phyloP scores from a whole-genome alignment of 1,140 invertebrate species.

The Neodiprion pinetum region DNA sequence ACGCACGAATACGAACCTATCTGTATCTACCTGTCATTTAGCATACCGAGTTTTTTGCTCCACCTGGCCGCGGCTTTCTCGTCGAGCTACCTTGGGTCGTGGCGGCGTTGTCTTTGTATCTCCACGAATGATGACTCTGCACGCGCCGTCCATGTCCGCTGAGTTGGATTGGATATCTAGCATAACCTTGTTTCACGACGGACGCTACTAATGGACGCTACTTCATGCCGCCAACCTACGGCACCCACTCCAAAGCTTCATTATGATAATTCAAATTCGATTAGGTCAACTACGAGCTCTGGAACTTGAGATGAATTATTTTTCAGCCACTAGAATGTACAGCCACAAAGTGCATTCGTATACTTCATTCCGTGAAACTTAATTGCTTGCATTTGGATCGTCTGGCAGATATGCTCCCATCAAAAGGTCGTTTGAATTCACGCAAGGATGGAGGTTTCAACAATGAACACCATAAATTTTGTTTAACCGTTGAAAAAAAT shows the following conservation, averaged over 20 bases:
- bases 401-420: too few species aligned
- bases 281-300: slow-evolving; percentile 24
- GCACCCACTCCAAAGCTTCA: slow-evolving; percentile 45
- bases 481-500: too few species aligned
- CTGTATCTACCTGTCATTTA: slow-evolving; percentile 54
- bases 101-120: slow-evolving; percentile 57
- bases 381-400: too few species aligned
- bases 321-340: too few species aligned
- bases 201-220: slow-evolving; percentile 50
- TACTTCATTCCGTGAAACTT: too few species aligned
- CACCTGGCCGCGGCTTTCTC: slow-evolving; percentile 15
- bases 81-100: slow-evolving; percentile 29
- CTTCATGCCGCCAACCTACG: slow-evolving; percentile 30
- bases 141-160: slow-evolving; percentile 26
- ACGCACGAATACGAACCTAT: neutral
- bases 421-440: too few species aligned
- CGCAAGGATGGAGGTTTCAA: too few species aligned
- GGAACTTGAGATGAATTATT: too few species aligned
- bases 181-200: slow-evolving; percentile 41
- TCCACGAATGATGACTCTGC: slow-evolving; percentile 58
- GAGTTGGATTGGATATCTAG: slow-evolving; percentile 40
- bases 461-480: too few species aligned
- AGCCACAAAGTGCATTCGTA: too few species aligned
- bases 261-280: slow-evolving; percentile 55
- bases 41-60: slow-evolving; percentile 57